Percentiles rank a stretch among this genome's conserved stretches.
phyloP scores from a whole-genome alignment of 2,888 invertebrate genomes.

The Norana najaformis region DNA sequence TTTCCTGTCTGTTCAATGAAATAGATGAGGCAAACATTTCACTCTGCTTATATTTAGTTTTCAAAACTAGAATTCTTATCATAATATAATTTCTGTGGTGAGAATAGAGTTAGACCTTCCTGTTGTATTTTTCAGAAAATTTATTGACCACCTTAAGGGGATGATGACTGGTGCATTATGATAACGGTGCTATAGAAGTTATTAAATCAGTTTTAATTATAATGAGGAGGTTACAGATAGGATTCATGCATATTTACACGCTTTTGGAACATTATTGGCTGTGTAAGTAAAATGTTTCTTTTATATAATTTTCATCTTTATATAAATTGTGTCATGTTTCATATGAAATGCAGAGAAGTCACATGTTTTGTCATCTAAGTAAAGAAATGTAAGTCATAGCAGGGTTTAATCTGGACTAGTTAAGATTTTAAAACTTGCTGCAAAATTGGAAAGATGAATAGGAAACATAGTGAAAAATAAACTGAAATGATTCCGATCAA shows the following conservation, averaged over 20 bases:
- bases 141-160: background rate
- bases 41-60: background rate
- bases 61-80: background rate
- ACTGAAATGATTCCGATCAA: no score
- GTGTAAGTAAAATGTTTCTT: background rate
- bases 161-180: no score
- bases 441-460: no score
- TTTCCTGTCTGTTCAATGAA: constrained; percentile 53
- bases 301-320: background rate
- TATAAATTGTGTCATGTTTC: background rate
- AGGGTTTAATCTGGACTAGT: no score
- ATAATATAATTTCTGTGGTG: background rate
- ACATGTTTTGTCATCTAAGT: background rate
- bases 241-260: no score
- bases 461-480: no score
- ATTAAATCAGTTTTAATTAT: no score
- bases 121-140: background rate
- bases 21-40: constrained; percentile 52
- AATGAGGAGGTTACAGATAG: no score
- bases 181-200: no score
- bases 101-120: background rate
- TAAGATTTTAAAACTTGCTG: no score
- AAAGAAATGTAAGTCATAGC: background rate
- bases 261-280: background rate
- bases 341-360: background rate